Conservation (phyloP, 2,113 vertebrate genomes). For the Coregonus clupeaformis region DNA sequence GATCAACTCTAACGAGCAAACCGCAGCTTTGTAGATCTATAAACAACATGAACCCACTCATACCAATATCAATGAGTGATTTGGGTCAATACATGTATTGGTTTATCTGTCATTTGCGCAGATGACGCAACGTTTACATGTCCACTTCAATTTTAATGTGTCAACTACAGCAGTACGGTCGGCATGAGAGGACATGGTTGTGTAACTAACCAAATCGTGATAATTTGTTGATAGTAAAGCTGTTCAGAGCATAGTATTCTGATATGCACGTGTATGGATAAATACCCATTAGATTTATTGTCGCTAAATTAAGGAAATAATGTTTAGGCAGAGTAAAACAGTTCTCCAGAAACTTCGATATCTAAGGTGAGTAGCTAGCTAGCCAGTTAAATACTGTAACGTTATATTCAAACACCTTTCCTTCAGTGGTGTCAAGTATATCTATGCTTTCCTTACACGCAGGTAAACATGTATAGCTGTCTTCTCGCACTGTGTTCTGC, state of each 20-base stretch:
- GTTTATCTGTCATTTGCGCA: neutral
- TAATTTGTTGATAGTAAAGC: accelerated
- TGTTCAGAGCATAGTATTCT: neutral
- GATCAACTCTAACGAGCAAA: neutral
- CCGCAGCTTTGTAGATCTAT: neutral
- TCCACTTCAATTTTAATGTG: neutral
- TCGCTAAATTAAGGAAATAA: slow-evolving; percentile 20
- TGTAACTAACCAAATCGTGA: no score
- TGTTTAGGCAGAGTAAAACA: slow-evolving; percentile 64
- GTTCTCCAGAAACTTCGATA: slow-evolving; percentile 59
- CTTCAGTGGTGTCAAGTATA: neutral
- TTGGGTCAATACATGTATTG: no score
- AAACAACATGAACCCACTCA: neutral
- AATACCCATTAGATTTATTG: neutral
- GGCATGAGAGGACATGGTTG: slow-evolving; percentile 18
- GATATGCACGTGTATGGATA: slow-evolving; percentile 1
- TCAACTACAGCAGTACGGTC: neutral
- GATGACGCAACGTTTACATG: neutral
- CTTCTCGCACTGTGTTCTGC: no score
- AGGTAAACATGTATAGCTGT: neutral
- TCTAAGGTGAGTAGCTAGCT: slow-evolving; percentile 54
- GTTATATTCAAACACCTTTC: neutral
- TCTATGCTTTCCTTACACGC: neutral
- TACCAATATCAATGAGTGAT: no score
- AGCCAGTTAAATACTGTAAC: neutral